Evolutionary conservation across 2,113 vertebrate species (phyloP).

Genomic region (Megaceryle maxima): DNA sequence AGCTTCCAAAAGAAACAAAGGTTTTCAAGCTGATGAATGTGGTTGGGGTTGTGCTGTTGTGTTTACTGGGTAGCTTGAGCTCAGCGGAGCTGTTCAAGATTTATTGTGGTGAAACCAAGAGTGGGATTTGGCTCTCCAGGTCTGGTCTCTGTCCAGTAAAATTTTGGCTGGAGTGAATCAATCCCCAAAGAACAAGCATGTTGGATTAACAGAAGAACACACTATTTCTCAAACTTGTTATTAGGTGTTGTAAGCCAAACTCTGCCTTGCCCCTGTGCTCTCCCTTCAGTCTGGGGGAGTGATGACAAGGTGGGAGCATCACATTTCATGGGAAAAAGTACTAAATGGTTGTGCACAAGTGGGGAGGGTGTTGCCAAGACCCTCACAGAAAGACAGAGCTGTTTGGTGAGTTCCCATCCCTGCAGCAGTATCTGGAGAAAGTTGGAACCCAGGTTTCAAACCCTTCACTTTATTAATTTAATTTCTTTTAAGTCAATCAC

Average conservation of each 20-base stretch:
- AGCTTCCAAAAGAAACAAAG: background rate
- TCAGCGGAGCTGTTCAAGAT: background rate
- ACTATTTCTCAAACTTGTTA: slow-evolving; percentile 30
- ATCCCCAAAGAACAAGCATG: slow-evolving; percentile 1
- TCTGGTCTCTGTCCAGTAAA: slow-evolving; percentile 17
- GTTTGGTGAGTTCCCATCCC: background rate
- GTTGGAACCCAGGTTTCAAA: background rate
- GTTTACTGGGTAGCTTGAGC: slow-evolving; percentile 12
- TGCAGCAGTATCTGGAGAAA: background rate
- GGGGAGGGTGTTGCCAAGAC: background rate
- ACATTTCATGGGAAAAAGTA: slow-evolving; percentile 46
- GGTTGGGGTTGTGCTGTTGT: background rate
- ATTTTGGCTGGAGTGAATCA: slow-evolving; percentile 3
- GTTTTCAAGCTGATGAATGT: background rate
- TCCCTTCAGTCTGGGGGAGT: background rate
- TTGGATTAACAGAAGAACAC: slow-evolving; percentile 18
- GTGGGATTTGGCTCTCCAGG: slow-evolving; percentile 14
- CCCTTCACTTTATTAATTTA: background rate
- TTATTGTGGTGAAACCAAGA: slow-evolving; percentile 36
- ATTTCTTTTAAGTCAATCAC: background rate
- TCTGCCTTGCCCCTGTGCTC: background rate
- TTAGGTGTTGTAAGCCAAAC: slow-evolving; percentile 29
- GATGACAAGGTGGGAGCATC: slow-evolving; percentile 36
- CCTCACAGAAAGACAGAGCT: background rate
- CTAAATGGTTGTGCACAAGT: background rate